Evolutionary conservation across 64 coral and sea anemone species (phyloP), one percentile per base, ranked within the genome.

Genomic region (Dendronephthya gigantea): DNA sequence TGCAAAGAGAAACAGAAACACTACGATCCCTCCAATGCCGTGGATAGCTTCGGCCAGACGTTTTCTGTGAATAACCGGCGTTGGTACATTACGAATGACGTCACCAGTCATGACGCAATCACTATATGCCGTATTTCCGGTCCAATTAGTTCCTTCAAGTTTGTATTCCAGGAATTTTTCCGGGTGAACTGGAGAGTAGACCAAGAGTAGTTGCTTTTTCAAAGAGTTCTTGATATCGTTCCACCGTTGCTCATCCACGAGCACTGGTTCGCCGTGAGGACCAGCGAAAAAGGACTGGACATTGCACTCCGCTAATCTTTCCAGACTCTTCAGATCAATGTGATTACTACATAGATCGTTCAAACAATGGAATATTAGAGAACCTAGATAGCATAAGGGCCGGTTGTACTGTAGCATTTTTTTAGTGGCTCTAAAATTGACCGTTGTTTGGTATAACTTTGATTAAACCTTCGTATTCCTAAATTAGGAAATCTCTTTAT

Each of bases 21-120:
- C 72, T 79, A 4, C 72, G 22, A 79, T 79, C 9, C 72, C 72
- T 9, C 72, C 72, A 79, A 36, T 79, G 1, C 36, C 72, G 17
- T 79, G 72, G 17, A 79, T 79, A 0, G 72, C 30, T 34, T 79
- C 72, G 4, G 36, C 4, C 72, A 79, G 37, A 36, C 72, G 72
- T 79, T 34, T 39, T 79, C 72, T 79, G 22, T 29, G 72, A 79
- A 4, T 33, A 10, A 79, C 31, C 6, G 19, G 19, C 19, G 55
- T 62, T 79, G 72, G 15, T 2, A 35, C 30, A 79, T 16, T 16
- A 79, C 28, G 13, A 8, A 0, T 29, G 15, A 79, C 72, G 30
- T 33, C 72, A 36, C 32, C 72, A 35, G 72, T 79, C 19, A 79
- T 79, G 72, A 79, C 72, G 72, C 22, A 66, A 66, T 79, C 72